These are phyloP conservation scores for Siphlonurus alternatus DNA, from an alignment of 2,888 invertebrate species.

Conservation along the genomic window DNA sequence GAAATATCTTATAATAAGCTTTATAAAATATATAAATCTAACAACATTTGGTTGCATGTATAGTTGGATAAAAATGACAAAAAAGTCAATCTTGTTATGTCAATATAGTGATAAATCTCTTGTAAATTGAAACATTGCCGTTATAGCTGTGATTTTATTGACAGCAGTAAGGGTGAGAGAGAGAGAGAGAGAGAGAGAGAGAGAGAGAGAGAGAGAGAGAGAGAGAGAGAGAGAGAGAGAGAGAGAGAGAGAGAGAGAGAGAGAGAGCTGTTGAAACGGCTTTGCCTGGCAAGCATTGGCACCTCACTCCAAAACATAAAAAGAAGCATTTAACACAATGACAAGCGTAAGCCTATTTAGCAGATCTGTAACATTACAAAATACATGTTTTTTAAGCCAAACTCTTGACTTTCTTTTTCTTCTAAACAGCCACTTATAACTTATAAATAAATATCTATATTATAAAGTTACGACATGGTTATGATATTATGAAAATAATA, in stretches of 20 bases:
- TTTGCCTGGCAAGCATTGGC: no score
- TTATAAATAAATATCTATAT: no score
- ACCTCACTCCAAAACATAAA: no score
- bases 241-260: background rate
- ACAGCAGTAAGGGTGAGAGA: background rate
- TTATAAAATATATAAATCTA: background rate
- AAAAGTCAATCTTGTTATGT: background rate
- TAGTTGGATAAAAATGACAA: background rate
- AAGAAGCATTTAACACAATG: no score
- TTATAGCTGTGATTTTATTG: background rate
- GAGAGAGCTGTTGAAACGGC: background rate
- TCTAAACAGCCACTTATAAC: no score
- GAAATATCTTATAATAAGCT: no score
- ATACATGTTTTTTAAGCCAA: no score
- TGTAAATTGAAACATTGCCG: background rate
- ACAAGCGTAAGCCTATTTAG: no score
- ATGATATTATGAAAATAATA: no score
- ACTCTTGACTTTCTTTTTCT: no score
- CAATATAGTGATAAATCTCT: background rate
- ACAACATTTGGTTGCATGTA: background rate
- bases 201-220: background rate
- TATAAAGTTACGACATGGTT: no score
- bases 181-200: background rate
- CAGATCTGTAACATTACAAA: no score
- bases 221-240: background rate